phyloP scores from a whole-genome alignment of 2,113 vertebrate species.

The Paradoxurus hermaphroditus region DNA sequence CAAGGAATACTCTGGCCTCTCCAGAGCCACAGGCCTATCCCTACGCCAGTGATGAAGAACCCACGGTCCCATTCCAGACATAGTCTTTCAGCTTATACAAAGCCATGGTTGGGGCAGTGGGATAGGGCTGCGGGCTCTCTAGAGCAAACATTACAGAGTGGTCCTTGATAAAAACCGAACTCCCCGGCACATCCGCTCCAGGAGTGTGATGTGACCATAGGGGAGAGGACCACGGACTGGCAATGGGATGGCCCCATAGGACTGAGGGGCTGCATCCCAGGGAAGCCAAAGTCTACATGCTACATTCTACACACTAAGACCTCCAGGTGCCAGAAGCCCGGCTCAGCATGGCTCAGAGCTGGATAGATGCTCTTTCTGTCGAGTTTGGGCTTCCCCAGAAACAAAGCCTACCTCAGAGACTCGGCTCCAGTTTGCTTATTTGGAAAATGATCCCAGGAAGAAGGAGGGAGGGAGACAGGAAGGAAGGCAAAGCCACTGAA shows the following conservation, averaged over 20 bases:
- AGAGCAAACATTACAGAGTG: not conserved
- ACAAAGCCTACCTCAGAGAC: not conserved
- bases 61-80: not conserved
- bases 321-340: not conserved
- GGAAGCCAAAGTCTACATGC: not conserved
- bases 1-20: not conserved
- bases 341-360: not conserved
- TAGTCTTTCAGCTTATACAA: not conserved
- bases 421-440: not conserved
- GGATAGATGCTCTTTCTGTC: not conserved
- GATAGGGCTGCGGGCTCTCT: not conserved
- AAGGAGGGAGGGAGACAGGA: not conserved
- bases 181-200: not conserved
- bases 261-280: not conserved
- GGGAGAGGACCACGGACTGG: not conserved
- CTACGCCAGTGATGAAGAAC: not conserved
- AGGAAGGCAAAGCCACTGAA: not conserved
- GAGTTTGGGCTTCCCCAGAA: not conserved
- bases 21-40: not conserved
- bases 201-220: not conserved
- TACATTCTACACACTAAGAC: no score
- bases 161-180: not conserved
- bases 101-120: not conserved
- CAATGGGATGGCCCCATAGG: not conserved
- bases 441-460: not conserved